Base-by-base conservation (phyloP, 37 sponge, comb jelly and placozoan species). In the Spongilla lacustris region DNA sequence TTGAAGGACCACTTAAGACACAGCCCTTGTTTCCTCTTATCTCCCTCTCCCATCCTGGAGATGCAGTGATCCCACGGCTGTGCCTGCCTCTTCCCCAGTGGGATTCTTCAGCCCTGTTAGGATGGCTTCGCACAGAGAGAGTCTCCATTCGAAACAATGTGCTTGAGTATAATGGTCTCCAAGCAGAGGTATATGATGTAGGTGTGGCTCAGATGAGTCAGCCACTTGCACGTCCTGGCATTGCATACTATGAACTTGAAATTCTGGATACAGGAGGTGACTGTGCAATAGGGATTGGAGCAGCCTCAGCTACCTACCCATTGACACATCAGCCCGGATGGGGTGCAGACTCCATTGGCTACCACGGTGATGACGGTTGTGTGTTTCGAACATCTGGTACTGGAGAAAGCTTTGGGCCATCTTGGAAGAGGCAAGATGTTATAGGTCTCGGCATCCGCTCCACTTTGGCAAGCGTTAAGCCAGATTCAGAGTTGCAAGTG, bases 291-390 rank as follows among this genome's bases (percentile, higher is more conserved):
- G 73, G 67, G 9, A 50, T 93, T 0, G 93, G 93, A 0, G 78
- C 73, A 27, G 93, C 89, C 17, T 11, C 74, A 0, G 38, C 83
- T 21, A 75, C 86, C 66, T 83, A 89, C 80, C 81, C 84, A 13
- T 76, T 86, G 0, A 28, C 50, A 2, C 34, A 2, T 26, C 81
- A 79, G 25, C 86, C 90, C 36, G 94, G 91, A 9, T 89, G 87
- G 88, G 11, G 37, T n/a, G 36, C 50, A 36, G 36, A 83, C 29
- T 86, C 91, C 21, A 84, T 93, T 6, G 90, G 69, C 13, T 86
- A 84, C 33, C 87, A 89, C 75, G 94, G 94, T 31, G 90, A 88
- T 48, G 90, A 89, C 68, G 90, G 90, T 58, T 33, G 36, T 28
- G 71, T 88, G 19, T 88, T 85, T 49, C 58, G 85, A 28, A 29